Evolutionary conservation across 1,140 invertebrate species (phyloP).

Genomic region (Drosophila azteca): DNA sequence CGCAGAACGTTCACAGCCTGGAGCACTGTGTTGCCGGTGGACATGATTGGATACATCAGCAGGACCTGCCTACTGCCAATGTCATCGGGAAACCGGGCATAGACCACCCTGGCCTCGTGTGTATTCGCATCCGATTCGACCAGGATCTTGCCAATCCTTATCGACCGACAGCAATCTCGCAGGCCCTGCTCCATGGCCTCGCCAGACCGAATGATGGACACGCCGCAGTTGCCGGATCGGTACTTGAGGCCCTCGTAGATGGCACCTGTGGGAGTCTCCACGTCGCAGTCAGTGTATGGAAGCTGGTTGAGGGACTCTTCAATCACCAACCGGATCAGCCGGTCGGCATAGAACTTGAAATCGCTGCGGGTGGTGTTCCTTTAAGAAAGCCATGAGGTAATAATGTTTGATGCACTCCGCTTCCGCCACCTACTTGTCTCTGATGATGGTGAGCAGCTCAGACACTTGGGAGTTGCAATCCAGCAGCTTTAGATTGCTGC

Average conservation of each 20-base stretch:
- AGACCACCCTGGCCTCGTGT: conserved; percentile 97
- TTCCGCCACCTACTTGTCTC: conserved; percentile 90
- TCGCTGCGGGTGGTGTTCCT: conserved; percentile 97
- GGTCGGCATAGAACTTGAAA: conserved; percentile 99
- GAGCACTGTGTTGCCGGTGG: conserved; percentile 96
- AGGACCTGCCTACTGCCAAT: conserved; percentile 95
- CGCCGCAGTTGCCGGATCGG: conserved; percentile 98
- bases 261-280: conserved; percentile 96
- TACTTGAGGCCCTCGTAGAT: conserved; percentile 96
- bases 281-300: conserved; percentile 94
- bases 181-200: conserved; percentile 99
- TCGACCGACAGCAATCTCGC: conserved; percentile 98
- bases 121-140: conserved; percentile 98
- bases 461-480: conserved; percentile 94
- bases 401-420: neutral
- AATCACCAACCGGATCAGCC: conserved; percentile 96
- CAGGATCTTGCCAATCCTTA: conserved; percentile 98
- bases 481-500: conserved; percentile 91
- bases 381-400: conserved; percentile 22
- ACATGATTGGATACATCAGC: conserved; percentile 99
- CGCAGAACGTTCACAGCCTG: conserved; percentile 95
- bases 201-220: conserved; percentile 97
- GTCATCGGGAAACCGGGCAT: conserved; percentile 98
- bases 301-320: conserved; percentile 99
- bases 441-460: conserved; percentile 96